Evolutionary conservation across 2,888 invertebrate species (phyloP).

Genomic region (Amorpha juglandis): DNA sequence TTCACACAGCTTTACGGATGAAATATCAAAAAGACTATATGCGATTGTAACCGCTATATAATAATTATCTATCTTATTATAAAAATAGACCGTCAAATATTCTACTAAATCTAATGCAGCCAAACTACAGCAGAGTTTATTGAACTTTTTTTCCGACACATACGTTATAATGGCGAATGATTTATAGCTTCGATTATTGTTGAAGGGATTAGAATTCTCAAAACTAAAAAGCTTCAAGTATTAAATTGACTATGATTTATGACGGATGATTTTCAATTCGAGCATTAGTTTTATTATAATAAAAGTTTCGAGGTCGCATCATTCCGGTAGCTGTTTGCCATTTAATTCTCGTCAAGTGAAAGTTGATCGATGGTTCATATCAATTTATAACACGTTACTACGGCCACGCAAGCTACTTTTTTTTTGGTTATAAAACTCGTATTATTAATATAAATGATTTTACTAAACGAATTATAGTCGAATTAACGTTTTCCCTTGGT

Average conservation of each 20-base stretch:
- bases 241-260: constrained; percentile 37
- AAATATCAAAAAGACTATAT: no score
- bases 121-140: neutral
- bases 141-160: constrained; percentile 18
- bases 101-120: neutral
- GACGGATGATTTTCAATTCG: constrained; percentile 42
- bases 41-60: no score
- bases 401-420: constrained; percentile 27
- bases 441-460: constrained; percentile 29
- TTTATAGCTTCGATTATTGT: constrained; percentile 31
- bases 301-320: constrained; percentile 52
- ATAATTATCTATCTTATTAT: no score
- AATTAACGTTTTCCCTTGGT: constrained; percentile 2
- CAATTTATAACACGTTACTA: constrained; percentile 40
- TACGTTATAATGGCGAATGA: constrained; percentile 28
- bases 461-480: neutral
- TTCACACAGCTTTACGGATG: no score
- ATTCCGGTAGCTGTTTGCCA: constrained; percentile 53
- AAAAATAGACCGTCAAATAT: neutral
- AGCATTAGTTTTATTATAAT: constrained; percentile 43
- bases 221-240: constrained; percentile 28
- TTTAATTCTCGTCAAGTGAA: constrained; percentile 55
- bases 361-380: constrained; percentile 59
- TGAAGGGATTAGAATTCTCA: constrained; percentile 30
- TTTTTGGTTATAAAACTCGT: constrained; percentile 32